phyloP scores from a whole-genome alignment of 1,140 invertebrate species.

The Bombyx mandarina region DNA sequence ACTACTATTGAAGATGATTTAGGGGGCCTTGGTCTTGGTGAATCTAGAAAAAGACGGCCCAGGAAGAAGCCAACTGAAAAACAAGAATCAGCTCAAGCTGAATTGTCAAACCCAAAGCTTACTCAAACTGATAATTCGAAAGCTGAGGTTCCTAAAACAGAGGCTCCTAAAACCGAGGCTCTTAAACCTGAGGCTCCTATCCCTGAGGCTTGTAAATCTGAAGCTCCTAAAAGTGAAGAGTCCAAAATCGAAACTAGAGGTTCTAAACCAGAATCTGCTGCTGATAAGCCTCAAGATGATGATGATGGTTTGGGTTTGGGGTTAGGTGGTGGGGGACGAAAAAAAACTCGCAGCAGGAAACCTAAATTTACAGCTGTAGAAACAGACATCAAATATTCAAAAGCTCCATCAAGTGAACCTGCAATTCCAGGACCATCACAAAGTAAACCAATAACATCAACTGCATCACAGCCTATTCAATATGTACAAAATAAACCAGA shows the following conservation, averaged over 20 bases:
- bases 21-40: slow-evolving; percentile 4
- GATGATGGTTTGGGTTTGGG: slow-evolving; percentile 22
- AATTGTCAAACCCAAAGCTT: neutral
- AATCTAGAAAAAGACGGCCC: slow-evolving; percentile 1
- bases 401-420: neutral
- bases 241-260: slow-evolving; percentile 4
- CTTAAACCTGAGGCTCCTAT: neutral
- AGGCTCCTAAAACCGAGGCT: too few species aligned
- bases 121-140: slow-evolving; percentile 4
- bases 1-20: slow-evolving; percentile 6
- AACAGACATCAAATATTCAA: neutral
- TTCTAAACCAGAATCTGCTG: slow-evolving; percentile 7
- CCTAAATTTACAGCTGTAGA: slow-evolving; percentile 1
- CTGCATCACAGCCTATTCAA: neutral
- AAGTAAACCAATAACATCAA: neutral
- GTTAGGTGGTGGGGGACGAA: slow-evolving; percentile 10
- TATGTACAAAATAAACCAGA: neutral
- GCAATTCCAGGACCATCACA: neutral
- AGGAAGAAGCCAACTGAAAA: slow-evolving; percentile 1
- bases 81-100: slow-evolving; percentile 3
- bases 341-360: slow-evolving; percentile 30
- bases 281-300: slow-evolving; percentile 19
- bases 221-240: neutral
- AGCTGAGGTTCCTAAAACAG: neutral
- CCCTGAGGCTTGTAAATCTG: neutral